Percentiles rank a stretch among this genome's conserved stretches.
phyloP scores from a whole-genome alignment of 2,888 invertebrate species.

The Leptinotarsa peninsularis region DNA sequence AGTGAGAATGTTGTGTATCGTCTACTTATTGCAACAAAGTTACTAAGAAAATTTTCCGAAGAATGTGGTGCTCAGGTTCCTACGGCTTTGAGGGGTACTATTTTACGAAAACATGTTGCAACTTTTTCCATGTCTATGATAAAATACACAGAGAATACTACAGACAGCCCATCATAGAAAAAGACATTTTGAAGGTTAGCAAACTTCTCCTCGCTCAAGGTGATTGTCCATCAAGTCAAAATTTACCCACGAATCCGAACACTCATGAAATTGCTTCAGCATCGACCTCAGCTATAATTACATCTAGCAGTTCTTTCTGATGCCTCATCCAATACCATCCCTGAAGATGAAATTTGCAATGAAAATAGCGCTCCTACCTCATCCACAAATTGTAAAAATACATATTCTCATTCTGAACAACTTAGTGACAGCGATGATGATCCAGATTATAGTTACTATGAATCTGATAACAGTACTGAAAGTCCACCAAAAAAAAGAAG shows the following conservation, averaged over 20 bases:
- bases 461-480: no score
- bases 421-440: no score
- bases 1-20: not conserved
- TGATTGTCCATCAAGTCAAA: not conserved
- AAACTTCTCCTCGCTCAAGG: conserved; percentile 19
- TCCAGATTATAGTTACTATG: no score
- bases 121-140: conserved; percentile 18
- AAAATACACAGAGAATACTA: conserved; percentile 23
- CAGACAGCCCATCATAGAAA: conserved; percentile 21
- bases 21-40: conserved; percentile 2
- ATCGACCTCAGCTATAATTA: not conserved
- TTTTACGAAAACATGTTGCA: conserved; percentile 29
- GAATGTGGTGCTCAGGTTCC: conserved; percentile 19
- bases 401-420: no score
- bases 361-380: no score
- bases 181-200: conserved; percentile 9
- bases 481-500: no score
- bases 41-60: conserved; percentile 17
- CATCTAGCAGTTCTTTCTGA: not conserved
- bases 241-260: not conserved
- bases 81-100: conserved; percentile 20
- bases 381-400: no score
- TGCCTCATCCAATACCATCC: no score
- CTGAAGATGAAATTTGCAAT: no score
- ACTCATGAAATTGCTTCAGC: not conserved